phyloP scores from a whole-genome alignment of 2,113 vertebrate species.

The Corythaeola cristata region DNA sequence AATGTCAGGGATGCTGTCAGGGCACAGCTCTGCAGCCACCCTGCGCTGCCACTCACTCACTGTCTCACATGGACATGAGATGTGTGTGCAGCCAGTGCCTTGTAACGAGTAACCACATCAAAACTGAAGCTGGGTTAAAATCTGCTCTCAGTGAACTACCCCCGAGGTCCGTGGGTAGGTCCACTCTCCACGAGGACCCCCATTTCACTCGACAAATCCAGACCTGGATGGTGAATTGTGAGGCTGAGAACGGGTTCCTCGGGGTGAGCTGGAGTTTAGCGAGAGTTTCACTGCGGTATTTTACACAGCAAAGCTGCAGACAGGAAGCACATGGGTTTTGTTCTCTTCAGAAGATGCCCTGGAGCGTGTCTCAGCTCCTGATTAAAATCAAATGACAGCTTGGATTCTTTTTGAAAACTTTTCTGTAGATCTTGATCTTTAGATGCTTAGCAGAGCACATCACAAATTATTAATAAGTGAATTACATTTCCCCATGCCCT shows the following conservation, averaged over 20 bases:
- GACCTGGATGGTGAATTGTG: neutral
- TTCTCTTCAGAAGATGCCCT: neutral
- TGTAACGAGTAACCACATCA: fast-evolving
- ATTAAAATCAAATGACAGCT: neutral
- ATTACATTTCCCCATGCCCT: neutral
- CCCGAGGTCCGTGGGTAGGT: fast-evolving
- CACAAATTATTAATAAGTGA: neutral
- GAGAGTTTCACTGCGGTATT: fast-evolving
- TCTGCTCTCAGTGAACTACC: neutral
- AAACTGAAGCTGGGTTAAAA: neutral
- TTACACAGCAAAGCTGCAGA: neutral
- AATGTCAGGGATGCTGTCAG: no score
- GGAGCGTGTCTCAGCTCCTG: neutral
- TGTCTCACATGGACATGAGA: neutral
- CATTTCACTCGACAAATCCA: neutral
- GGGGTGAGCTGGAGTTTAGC: fast-evolving
- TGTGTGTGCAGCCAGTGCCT: no score
- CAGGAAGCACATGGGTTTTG: neutral
- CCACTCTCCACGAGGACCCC: neutral
- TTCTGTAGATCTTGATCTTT: neutral
- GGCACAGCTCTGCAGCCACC: neutral
- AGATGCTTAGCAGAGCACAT: neutral
- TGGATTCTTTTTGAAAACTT: neutral
- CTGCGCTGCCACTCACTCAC: neutral
- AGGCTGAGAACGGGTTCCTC: neutral